Conservation (phyloP, 1,140 invertebrate species). For the Pogonomyrmex barbatus region DNA sequence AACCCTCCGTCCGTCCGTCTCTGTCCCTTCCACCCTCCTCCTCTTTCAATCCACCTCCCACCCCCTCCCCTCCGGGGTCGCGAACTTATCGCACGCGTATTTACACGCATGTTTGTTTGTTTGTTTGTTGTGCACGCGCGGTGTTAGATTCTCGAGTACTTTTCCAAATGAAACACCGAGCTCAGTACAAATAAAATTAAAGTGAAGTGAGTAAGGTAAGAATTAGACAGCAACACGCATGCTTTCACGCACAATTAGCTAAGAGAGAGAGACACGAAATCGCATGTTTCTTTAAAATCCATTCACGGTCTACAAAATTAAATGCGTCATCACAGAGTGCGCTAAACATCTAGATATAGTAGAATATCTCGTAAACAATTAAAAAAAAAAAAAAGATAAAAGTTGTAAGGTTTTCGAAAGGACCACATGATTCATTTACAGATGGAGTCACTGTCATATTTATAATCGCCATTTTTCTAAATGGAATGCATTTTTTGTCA, state of each 20-base stretch:
- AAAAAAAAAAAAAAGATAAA: too few relatives aligned
- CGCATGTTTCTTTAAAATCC: neutral
- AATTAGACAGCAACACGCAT: neutral
- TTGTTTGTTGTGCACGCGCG: neutral
- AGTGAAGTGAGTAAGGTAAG: neutral
- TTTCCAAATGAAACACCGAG: neutral
- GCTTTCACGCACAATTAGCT: neutral
- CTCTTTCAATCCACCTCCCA: neutral
- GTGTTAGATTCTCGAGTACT: slow-evolving; percentile 6
- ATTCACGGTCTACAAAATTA: neutral
- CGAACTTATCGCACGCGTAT: slow-evolving; percentile 11
- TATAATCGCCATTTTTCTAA: too few relatives aligned
- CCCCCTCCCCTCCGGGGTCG: neutral
- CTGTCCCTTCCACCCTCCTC: neutral
- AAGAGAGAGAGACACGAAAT: neutral
- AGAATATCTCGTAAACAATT: too few relatives aligned
- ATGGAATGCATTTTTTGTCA: too few relatives aligned
- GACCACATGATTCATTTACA: too few relatives aligned
- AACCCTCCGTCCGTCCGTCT: neutral
- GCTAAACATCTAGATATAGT: too few relatives aligned
- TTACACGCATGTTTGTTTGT: neutral
- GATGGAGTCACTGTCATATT: too few relatives aligned
- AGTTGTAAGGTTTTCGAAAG: too few relatives aligned
- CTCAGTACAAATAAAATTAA: neutral
- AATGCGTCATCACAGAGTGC: too few relatives aligned